Evolutionary conservation across 2,113 vertebrate species (phyloP).

Genomic region (Arenaria interpres): DNA sequence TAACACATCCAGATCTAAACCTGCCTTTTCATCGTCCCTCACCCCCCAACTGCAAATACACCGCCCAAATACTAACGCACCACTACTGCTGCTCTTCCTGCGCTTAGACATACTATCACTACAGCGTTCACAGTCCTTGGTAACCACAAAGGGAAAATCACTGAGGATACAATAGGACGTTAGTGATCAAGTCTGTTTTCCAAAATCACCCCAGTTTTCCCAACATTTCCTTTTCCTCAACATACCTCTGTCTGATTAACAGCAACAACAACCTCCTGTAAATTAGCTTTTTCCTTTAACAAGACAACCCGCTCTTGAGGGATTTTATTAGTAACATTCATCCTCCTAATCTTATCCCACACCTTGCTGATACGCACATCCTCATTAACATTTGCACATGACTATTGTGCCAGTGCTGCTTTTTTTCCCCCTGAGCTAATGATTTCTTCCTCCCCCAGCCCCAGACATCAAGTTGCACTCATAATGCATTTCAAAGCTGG

Average conservation of each 20-base stretch:
- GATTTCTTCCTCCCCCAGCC: constrained; percentile 19
- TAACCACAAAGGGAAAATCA: neutral
- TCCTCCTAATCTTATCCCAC: constrained; percentile 50
- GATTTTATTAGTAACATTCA: constrained; percentile 7
- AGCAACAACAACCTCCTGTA: neutral
- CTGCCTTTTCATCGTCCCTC: neutral
- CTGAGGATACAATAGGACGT: neutral
- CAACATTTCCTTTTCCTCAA: constrained; percentile 18
- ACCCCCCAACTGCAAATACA: neutral
- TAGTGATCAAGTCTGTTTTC: neutral
- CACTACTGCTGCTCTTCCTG: neutral
- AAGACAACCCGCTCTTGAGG: neutral
- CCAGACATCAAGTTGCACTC: neutral
- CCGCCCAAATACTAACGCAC: neutral
- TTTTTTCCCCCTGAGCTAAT: neutral
- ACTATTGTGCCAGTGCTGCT: constrained; percentile 1
- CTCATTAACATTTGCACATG: constrained; percentile 29
- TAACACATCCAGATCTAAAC: neutral
- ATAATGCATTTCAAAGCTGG: constrained; percentile 29
- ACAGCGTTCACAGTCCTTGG: neutral
- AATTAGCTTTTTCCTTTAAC: constrained; percentile 2
- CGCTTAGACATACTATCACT: neutral
- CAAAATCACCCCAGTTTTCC: neutral
- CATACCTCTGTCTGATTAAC: neutral
- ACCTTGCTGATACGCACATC: constrained; percentile 53